phyloP scores from a whole-genome alignment of 2,113 vertebrate species.

The Heterochromis multidens region DNA sequence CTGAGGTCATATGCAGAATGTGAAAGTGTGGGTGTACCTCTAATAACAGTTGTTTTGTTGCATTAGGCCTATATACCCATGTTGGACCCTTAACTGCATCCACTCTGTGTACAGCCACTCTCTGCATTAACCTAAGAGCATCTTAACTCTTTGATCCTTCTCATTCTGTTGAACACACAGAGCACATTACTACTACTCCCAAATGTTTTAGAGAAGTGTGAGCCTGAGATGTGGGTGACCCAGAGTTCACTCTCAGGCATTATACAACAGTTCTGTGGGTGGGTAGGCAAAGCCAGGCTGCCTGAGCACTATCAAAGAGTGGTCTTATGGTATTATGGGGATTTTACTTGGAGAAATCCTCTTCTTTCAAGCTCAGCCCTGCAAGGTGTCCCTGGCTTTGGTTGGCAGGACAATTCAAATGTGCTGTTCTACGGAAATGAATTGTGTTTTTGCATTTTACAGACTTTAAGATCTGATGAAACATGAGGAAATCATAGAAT shows the following conservation, averaged over 20 bases:
- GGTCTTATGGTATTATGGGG: neutral
- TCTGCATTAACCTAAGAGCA: conserved; percentile 9
- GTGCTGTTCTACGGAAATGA: neutral
- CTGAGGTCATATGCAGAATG: neutral
- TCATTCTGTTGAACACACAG: neutral
- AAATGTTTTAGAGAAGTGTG: conserved; percentile 8
- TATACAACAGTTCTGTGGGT: conserved; percentile 45
- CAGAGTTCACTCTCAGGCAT: neutral
- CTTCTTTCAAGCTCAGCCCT: neutral
- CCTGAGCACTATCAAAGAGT: neutral
- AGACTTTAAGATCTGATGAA: conserved; percentile 20
- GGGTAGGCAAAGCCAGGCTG: conserved; percentile 10
- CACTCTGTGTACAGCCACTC: neutral
- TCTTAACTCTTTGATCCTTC: conserved; percentile 24
- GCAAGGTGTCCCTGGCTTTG: neutral
- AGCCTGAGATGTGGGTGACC: conserved; percentile 15
- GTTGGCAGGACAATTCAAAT: neutral
- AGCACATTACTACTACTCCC: neutral
- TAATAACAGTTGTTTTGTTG: neutral
- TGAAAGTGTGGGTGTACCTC: neutral
- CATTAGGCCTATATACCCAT: neutral
- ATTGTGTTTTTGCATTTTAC: neutral
- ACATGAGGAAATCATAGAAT: neutral
- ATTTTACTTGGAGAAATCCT: conserved; percentile 25
- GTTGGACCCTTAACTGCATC: neutral